A percentile compares a stretch with the other conserved stretches of the same genome.
Evolutionary conservation across 2,797 vertebrate genomes (phyloP).

Genomic region (Chelonia mydas): DNA sequence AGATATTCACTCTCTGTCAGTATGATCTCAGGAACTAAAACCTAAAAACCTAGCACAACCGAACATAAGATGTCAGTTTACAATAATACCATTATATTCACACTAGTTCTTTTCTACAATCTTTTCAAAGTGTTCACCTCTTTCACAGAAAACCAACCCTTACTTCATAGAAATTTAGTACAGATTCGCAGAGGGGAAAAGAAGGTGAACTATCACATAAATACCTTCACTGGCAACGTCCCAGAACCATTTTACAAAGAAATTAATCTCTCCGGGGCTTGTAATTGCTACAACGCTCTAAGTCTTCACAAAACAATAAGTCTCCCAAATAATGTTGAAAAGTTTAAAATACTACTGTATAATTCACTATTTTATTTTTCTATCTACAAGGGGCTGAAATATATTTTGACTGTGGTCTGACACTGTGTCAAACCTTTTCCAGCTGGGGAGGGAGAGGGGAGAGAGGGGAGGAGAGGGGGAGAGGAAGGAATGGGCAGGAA

Average conservation of each 20-base stretch:
- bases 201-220: neutral
- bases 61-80: neutral
- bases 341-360: neutral
- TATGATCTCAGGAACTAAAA: neutral
- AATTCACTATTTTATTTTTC: neutral
- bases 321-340: neutral
- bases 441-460: accelerated
- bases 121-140: neutral
- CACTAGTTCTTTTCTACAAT: neutral
- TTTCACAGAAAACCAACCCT: neutral
- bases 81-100: neutral
- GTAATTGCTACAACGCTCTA: neutral
- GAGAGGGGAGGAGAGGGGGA: too few relatives aligned
- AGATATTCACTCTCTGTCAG: neutral
- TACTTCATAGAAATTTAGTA: neutral
- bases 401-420: neutral
- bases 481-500: neutral
- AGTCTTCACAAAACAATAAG: neutral
- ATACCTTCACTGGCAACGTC: neutral
- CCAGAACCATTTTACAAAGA: neutral
- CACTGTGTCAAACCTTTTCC: neutral
- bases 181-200: neutral
- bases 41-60: neutral
- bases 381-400: neutral
- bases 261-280: neutral